phyloP scores from a whole-genome alignment of 2,797 vertebrate species.

The Apogon hyalosoma region DNA sequence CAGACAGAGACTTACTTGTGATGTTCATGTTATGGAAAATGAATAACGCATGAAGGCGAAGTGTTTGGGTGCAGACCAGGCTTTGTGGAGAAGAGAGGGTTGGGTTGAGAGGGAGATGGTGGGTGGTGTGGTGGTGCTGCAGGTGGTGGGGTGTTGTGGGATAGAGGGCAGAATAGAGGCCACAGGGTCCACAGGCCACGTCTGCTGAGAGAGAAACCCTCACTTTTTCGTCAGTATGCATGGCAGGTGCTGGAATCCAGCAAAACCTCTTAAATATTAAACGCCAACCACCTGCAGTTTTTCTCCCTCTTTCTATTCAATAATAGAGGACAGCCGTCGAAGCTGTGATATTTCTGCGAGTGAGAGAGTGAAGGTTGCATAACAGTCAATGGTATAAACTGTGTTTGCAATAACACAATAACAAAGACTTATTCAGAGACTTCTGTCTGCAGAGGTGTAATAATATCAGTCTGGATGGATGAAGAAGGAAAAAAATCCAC shows the following conservation, averaged over 20 bases:
- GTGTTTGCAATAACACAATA: conserved; percentile 26
- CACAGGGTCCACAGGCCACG: conserved; percentile 65
- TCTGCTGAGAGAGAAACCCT: conserved; percentile 62
- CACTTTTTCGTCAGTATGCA: conserved; percentile 72
- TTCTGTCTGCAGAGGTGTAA: background rate
- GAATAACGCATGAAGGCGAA: conserved; percentile 74
- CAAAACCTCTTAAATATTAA: conserved; percentile 83
- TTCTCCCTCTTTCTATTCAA: conserved; percentile 70
- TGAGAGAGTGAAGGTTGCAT: conserved; percentile 30
- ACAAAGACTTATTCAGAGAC: background rate
- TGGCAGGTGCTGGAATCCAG: conserved; percentile 70
- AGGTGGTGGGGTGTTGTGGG: conserved; percentile 16
- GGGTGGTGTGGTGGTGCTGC: background rate
- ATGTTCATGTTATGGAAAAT: conserved; percentile 69
- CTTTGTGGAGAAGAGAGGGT: conserved; percentile 35
- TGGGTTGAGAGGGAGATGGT: conserved; percentile 29
- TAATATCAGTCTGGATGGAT: background rate
- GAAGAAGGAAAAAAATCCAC: background rate
- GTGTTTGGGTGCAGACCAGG: conserved; percentile 62
- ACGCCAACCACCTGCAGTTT: conserved; percentile 78
- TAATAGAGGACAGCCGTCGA: conserved; percentile 64
- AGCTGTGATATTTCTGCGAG: conserved; percentile 61
- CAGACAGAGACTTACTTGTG: conserved; percentile 52
- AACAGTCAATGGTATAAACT: conserved; percentile 26
- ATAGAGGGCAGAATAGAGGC: conserved; percentile 49